phyloP scores from a whole-genome alignment of 1,140 invertebrate species.

The Venturia canescens region DNA sequence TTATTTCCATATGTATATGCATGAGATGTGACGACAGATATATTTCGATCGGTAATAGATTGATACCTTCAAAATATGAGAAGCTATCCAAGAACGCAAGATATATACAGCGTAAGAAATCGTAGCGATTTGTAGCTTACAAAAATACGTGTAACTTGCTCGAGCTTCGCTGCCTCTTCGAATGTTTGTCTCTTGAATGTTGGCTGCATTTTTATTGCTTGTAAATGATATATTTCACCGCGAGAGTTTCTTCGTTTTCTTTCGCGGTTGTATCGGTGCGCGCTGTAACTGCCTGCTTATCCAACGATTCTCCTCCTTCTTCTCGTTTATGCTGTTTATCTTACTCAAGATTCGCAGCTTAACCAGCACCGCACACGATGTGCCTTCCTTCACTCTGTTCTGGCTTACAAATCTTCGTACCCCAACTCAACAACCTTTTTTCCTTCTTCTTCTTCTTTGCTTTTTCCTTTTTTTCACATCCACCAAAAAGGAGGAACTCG shows the following conservation, averaged over 20 bases:
- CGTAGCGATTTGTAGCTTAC: too few relatives aligned
- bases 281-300: neutral
- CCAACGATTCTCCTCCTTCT: neutral
- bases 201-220: neutral
- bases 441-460: neutral
- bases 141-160: neutral
- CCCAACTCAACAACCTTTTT: neutral
- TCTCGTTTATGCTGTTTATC: slow-evolving; percentile 36
- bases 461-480: neutral
- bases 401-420: slow-evolving; percentile 26
- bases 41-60: slow-evolving; percentile 31
- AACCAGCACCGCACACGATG: slow-evolving; percentile 28
- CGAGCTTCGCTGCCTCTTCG: neutral
- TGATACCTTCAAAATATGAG: slow-evolving; percentile 38
- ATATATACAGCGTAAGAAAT: neutral
- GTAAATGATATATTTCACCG: neutral
- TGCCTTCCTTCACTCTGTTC: neutral
- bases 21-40: slow-evolving; percentile 17
- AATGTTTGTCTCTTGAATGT: neutral
- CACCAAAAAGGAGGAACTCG: neutral
- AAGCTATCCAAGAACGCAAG: neutral
- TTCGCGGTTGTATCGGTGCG: neutral
- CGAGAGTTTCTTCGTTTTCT: neutral
- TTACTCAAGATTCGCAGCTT: slow-evolving; percentile 44
- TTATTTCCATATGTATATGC: neutral